These are phyloP conservation scores for Rhadina sibilatrix DNA, from an alignment of 2,113 vertebrate species.

Conservation along the genomic window DNA sequence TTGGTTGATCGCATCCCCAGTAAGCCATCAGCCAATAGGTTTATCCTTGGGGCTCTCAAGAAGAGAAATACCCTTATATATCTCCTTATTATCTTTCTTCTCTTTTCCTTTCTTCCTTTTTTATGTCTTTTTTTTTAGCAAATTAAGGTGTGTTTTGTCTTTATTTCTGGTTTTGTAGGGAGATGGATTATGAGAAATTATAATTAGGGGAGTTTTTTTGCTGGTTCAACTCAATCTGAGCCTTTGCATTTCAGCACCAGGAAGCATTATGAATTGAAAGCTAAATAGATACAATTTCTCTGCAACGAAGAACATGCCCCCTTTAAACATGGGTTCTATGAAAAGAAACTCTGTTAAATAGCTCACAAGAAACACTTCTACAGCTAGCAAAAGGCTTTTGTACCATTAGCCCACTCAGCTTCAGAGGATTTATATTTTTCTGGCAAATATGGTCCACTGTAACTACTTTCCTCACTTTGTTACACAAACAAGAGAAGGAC, in stretches of 20 bases:
- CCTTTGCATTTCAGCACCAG: background rate
- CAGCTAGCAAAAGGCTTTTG: background rate
- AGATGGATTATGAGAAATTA: background rate
- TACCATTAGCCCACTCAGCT: background rate
- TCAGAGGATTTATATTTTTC: background rate
- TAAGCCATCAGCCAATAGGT: background rate
- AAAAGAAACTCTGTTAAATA: background rate
- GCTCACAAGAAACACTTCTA: background rate
- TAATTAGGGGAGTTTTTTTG: background rate
- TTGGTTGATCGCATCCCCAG: background rate
- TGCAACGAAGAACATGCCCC: background rate
- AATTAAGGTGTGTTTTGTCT: background rate
- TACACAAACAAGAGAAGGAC: background rate
- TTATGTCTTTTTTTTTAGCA: background rate
- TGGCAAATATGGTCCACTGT: background rate
- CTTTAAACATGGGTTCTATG: background rate
- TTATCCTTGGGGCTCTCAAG: background rate
- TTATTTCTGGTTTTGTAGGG: background rate
- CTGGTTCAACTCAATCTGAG: background rate
- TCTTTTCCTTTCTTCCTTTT: background rate
- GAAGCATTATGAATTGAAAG: background rate
- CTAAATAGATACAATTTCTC: background rate
- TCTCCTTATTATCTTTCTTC: background rate
- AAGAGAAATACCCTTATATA: background rate
- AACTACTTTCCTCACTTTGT: background rate